Conservation (phyloP, 1,140 invertebrate species). For the Araneus ventricosus region DNA sequence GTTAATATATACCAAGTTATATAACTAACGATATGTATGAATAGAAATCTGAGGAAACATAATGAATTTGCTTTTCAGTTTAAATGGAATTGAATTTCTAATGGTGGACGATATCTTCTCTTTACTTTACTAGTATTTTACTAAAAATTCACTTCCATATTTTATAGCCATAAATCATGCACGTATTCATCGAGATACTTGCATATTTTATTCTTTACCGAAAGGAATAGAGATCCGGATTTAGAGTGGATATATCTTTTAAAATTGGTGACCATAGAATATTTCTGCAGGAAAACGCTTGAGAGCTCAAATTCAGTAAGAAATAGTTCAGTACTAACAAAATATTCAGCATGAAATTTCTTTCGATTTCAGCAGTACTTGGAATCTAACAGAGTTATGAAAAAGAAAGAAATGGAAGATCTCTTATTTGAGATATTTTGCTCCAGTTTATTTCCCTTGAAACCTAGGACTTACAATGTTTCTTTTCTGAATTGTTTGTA, state of each 20-base stretch:
- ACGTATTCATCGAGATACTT: neutral
- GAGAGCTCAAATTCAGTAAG: neutral
- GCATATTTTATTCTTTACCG: neutral
- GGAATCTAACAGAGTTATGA: neutral
- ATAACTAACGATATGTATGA: too few relatives aligned
- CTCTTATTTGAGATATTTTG: neutral
- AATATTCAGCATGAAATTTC: slow-evolving; percentile 9
- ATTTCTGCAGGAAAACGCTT: slow-evolving; percentile 15
- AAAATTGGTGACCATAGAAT: slow-evolving; percentile 22
- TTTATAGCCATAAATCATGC: neutral
- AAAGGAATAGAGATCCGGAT: neutral
- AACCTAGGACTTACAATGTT: neutral
- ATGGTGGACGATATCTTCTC: neutral
- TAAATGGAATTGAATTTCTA: too few relatives aligned
- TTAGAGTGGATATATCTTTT: neutral
- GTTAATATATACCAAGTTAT: too few relatives aligned
- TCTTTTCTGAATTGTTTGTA: neutral
- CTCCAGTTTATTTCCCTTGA: neutral
- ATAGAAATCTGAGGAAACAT: too few relatives aligned
- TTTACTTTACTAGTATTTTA: neutral
- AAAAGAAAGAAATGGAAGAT: neutral
- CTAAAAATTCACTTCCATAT: neutral
- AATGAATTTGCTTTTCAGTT: too few relatives aligned
- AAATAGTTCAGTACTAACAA: slow-evolving; percentile 24
- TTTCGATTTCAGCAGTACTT: neutral